These are phyloP conservation scores for Emys orbicularis DNA, from an alignment of 2,797 vertebrate species.

Conservation along the genomic window DNA sequence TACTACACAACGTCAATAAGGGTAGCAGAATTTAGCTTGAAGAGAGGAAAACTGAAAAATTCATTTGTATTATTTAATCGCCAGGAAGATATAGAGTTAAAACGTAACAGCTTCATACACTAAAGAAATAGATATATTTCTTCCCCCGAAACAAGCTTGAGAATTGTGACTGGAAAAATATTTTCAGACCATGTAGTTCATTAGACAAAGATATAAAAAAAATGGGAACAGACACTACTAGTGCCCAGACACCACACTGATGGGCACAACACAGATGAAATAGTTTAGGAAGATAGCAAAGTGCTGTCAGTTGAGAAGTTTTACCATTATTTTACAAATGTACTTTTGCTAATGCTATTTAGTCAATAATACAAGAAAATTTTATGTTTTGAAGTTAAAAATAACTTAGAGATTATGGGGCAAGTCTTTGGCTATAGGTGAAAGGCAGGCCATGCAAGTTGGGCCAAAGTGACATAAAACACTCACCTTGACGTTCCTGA, in stretches of 20 bases:
- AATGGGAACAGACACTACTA: background rate
- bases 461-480: background rate
- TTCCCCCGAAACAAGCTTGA: background rate
- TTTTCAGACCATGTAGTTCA: background rate
- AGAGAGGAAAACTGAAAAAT: background rate
- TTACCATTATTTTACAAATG: background rate
- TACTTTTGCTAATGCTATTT: background rate
- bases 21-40: background rate
- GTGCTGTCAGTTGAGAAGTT: background rate
- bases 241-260: background rate
- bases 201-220: background rate
- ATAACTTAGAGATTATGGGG: background rate
- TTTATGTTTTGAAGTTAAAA: background rate
- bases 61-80: background rate
- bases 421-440: background rate
- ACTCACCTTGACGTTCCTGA: no score
- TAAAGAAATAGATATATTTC: background rate
- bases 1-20: background rate
- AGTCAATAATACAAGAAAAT: background rate
- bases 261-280: background rate
- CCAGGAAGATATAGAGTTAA: background rate
- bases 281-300: background rate
- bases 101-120: background rate
- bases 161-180: background rate
- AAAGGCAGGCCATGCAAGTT: background rate